phyloP scores from a whole-genome alignment of 2,797 vertebrate genomes.

The Enteromius trimaculatus region DNA sequence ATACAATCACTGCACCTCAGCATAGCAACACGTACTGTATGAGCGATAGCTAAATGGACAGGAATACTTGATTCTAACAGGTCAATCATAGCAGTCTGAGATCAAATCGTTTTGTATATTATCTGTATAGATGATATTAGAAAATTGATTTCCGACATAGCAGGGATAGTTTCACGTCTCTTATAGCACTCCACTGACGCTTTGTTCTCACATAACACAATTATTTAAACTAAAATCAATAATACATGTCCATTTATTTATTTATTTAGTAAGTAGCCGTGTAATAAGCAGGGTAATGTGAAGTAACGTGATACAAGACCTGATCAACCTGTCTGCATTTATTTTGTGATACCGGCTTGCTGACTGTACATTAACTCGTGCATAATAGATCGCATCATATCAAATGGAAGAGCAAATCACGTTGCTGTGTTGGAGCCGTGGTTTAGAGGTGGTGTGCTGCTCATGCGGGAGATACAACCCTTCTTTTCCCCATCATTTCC shows the following conservation, averaged over 20 bases:
- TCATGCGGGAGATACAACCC: background rate
- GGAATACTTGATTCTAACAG: background rate
- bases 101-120: background rate
- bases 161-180: background rate
- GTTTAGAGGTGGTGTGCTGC: background rate
- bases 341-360: background rate
- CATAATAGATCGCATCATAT: background rate
- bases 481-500: constrained; percentile 25
- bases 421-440: constrained; percentile 5
- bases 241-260: constrained; percentile 13
- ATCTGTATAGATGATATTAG: background rate
- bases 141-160: background rate
- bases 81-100: background rate
- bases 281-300: constrained; percentile 21
- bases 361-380: background rate
- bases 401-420: constrained; percentile 4
- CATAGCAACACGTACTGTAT: background rate
- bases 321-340: background rate
- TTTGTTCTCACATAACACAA: background rate
- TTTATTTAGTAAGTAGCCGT: constrained; percentile 2
- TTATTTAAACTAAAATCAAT: background rate
- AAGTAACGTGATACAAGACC: background rate
- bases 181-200: background rate
- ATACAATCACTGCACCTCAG: background rate
- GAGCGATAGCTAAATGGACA: background rate